Conservation (phyloP, 1,140 invertebrate genomes). For the Trichoplusia ni region DNA sequence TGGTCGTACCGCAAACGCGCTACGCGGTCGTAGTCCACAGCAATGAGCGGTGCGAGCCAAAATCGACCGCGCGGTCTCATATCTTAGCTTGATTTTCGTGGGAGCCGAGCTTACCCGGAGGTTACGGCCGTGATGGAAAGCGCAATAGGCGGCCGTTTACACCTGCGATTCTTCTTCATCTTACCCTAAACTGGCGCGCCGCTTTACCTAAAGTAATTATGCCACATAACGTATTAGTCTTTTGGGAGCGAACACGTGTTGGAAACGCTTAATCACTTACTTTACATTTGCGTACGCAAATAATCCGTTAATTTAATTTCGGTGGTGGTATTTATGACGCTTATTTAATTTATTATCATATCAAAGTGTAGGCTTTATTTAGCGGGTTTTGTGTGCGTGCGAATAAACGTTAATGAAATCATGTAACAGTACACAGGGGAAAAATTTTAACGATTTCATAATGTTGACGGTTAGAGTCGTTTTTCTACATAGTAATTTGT, state of each 20-base stretch:
- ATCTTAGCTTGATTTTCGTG: conserved; percentile 55
- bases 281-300: conserved; percentile 76
- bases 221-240: conserved; percentile 78
- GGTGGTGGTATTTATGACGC: conserved; percentile 68
- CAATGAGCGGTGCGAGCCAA: conserved; percentile 45
- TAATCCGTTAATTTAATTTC: conserved; percentile 78
- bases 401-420: conserved; percentile 72
- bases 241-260: conserved; percentile 75
- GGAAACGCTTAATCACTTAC: conserved; percentile 78
- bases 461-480: conserved; percentile 57
- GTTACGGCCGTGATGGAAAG: conserved; percentile 62
- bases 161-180: conserved; percentile 79
- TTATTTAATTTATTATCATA: conserved; percentile 79
- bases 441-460: conserved; percentile 65
- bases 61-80: conserved; percentile 57
- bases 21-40: conserved; percentile 59
- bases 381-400: conserved; percentile 69
- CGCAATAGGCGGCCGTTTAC: conserved; percentile 71
- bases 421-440: conserved; percentile 67
- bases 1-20: conserved; percentile 66
- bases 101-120: background rate
- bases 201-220: conserved; percentile 79
- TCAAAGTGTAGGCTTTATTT: conserved; percentile 74
- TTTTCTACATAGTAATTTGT: conserved; percentile 48
- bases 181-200: conserved; percentile 71